These are phyloP conservation scores for Chloroceryle aenea DNA, from an alignment of 2,113 vertebrate species.

Conservation along the genomic window DNA sequence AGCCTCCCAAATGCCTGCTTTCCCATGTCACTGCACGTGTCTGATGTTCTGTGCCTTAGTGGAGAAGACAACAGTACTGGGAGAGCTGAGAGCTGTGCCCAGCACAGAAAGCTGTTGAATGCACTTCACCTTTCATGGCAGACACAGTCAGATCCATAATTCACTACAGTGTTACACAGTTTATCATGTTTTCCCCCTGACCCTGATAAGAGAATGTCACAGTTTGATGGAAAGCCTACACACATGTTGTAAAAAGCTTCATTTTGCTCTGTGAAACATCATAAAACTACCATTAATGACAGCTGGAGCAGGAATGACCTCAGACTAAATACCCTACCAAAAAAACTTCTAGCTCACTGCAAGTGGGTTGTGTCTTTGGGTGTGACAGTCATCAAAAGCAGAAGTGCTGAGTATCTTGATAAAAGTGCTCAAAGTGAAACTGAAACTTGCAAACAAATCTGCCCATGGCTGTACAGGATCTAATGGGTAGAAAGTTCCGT, in stretches of 20 bases:
- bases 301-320: neutral
- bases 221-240: rapidly evolving
- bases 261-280: neutral
- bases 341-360: neutral
- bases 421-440: neutral
- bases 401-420: neutral
- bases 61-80: neutral
- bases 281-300: neutral
- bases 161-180: neutral
- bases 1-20: neutral
- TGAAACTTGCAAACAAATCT: neutral
- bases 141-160: neutral
- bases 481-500: neutral
- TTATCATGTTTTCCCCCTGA: neutral
- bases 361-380: neutral
- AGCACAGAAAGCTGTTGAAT: neutral
- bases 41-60: neutral
- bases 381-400: neutral
- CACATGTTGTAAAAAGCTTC: neutral
- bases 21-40: rapidly evolving
- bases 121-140: neutral
- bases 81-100: neutral
- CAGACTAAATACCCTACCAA: neutral
- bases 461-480: neutral
- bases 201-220: neutral